These are phyloP conservation scores for Drosophila guanche DNA, from an alignment of 1,140 invertebrate species.

Conservation along the genomic window DNA sequence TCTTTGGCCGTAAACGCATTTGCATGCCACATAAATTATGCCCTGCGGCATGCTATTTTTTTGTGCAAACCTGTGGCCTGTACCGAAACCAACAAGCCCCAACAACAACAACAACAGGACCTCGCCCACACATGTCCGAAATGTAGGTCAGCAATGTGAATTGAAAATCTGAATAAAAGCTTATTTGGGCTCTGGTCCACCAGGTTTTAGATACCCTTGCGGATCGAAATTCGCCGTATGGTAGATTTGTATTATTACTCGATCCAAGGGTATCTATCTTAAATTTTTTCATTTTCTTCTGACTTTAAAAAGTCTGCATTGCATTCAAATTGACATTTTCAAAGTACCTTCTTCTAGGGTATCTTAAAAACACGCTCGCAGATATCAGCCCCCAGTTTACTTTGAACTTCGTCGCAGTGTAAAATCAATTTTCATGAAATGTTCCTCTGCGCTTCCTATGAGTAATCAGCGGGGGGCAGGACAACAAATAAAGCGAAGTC, in stretches of 20 bases:
- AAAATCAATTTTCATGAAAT: constrained; percentile 81
- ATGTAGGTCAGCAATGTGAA: constrained; percentile 77
- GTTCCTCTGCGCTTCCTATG: constrained; percentile 64
- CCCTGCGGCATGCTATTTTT: constrained; percentile 25
- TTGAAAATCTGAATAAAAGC: constrained; percentile 63
- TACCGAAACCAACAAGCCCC: constrained; percentile 7
- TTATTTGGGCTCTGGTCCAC: too few relatives aligned
- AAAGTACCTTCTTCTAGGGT: too few relatives aligned
- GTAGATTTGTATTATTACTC: too few relatives aligned
- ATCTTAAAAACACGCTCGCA: constrained; percentile 9
- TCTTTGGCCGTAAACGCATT: constrained; percentile 36
- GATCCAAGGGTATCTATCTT: too few relatives aligned
- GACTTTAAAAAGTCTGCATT: too few relatives aligned
- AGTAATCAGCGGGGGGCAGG: constrained; percentile 64
- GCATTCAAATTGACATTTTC: too few relatives aligned
- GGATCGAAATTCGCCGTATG: too few relatives aligned
- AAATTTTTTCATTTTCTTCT: too few relatives aligned
- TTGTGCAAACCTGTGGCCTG: constrained; percentile 46
- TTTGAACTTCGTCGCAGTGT: constrained; percentile 66
- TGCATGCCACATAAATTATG: constrained; percentile 59
- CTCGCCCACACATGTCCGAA: constrained; percentile 46
- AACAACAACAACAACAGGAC: constrained; percentile 12
- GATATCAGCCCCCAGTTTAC: constrained; percentile 21
- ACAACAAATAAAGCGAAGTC: constrained; percentile 53
- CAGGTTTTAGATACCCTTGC: too few relatives aligned